Percentiles rank a stretch among this genome's conserved stretches.
Conservation (phyloP, 2,113 vertebrate species). For the Verasper variegatus region DNA sequence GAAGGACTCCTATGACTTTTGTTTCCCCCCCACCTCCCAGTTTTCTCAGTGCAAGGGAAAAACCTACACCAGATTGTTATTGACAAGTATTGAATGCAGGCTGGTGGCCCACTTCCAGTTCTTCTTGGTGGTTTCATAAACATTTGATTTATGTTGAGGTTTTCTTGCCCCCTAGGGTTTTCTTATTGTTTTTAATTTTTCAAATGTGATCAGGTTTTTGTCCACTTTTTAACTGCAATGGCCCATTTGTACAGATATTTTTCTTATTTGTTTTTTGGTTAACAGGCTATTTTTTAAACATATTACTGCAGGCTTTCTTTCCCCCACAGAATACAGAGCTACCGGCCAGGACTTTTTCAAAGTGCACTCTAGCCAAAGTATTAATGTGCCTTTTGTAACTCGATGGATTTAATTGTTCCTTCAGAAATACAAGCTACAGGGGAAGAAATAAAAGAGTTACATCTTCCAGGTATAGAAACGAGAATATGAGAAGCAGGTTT, state of each 20-base stretch:
- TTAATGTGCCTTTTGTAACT: not conserved
- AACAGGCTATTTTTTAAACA: not conserved
- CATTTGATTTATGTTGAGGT: not conserved
- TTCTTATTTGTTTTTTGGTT: not conserved
- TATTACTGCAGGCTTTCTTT: not conserved
- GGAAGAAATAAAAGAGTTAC: not conserved
- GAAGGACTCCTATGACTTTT: constrained; percentile 90
- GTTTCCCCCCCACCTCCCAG: constrained; percentile 70
- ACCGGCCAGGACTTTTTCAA: not conserved
- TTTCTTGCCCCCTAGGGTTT: not conserved
- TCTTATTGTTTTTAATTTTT: not conserved
- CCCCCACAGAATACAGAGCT: not conserved
- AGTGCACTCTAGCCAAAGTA: not conserved
- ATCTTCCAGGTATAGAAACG: not conserved
- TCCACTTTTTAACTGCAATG: not conserved
- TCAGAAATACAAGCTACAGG: not conserved
- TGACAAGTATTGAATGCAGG: constrained; percentile 68
- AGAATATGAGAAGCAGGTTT: not conserved
- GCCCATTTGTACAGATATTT: not conserved
- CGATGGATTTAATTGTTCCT: not conserved
- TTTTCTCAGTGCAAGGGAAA: constrained; percentile 34
- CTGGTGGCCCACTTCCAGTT: constrained; percentile 50
- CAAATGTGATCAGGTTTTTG: not conserved
- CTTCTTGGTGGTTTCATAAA: constrained; percentile 30
- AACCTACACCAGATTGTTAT: constrained; percentile 74